A percentile compares a stretch with the other conserved stretches of the same genome.
Evolutionary conservation across 2,888 invertebrate genomes (phyloP).

Genomic region (Rhyacophila evoluta): DNA sequence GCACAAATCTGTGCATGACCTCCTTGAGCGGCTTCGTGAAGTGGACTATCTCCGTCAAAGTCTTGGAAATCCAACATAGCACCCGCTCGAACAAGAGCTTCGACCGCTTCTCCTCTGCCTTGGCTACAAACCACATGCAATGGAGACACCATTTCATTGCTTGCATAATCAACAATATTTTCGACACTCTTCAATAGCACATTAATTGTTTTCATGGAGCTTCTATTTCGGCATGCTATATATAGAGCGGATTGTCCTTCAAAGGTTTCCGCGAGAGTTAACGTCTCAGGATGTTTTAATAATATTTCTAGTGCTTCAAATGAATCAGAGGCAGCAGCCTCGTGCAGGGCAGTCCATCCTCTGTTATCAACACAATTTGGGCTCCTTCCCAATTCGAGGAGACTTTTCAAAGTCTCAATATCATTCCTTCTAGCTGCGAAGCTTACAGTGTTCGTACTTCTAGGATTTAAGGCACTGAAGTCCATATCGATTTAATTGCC

Average conservation of each 20-base stretch:
- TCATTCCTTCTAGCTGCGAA: slow-evolving; percentile 66
- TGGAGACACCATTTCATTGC: slow-evolving; percentile 66
- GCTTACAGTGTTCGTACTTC: slow-evolving; percentile 65
- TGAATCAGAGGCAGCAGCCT: slow-evolving; percentile 66
- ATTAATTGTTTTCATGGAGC: slow-evolving; percentile 62
- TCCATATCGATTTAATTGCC: slow-evolving; percentile 60
- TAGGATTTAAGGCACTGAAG: slow-evolving; percentile 69
- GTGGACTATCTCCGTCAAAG: slow-evolving; percentile 67
- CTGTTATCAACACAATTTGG: slow-evolving; percentile 68
- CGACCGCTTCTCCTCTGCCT: slow-evolving; percentile 62
- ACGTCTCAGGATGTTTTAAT: slow-evolving; percentile 61
- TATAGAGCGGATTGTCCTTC: slow-evolving; percentile 68
- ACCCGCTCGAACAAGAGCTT: slow-evolving; percentile 63
- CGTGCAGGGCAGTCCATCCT: slow-evolving; percentile 70
- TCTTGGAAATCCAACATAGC: slow-evolving; percentile 65
- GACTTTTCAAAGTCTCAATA: slow-evolving; percentile 59
- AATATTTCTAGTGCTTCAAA: slow-evolving; percentile 63
- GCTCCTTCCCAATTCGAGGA: slow-evolving; percentile 63
- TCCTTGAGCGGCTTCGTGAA: slow-evolving; percentile 65
- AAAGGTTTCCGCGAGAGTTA: slow-evolving; percentile 64
- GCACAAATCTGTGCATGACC: slow-evolving; percentile 60
- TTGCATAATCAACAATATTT: slow-evolving; percentile 64
- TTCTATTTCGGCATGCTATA: slow-evolving; percentile 62
- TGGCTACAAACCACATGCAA: slow-evolving; percentile 64
- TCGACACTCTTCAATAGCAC: slow-evolving; percentile 61